These are phyloP conservation scores for Malacosoma neustria DNA, from an alignment of 2,888 invertebrate genomes.

Conservation along the genomic window DNA sequence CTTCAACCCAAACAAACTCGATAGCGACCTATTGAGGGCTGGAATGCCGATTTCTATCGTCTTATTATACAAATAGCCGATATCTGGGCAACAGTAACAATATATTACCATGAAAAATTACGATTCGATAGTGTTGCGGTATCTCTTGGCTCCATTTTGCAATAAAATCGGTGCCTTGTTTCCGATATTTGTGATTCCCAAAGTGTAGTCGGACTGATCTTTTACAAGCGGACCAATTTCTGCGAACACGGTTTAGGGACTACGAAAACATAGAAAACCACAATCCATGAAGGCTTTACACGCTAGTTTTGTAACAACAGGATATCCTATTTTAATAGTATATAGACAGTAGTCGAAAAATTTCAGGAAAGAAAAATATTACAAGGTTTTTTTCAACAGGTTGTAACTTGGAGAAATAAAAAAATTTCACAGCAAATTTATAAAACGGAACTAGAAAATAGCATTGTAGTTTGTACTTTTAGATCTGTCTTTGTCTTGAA, in stretches of 20 bases:
- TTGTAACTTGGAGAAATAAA: too few species aligned
- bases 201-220: constrained; percentile 25
- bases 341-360: too few species aligned
- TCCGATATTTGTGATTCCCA: constrained; percentile 35
- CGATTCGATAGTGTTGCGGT: constrained; percentile 42
- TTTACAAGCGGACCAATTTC: constrained; percentile 35
- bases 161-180: constrained; percentile 46
- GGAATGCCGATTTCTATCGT: constrained; percentile 53
- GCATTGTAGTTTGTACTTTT: too few species aligned
- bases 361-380: too few species aligned
- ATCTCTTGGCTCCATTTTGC: constrained; percentile 42
- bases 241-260: constrained; percentile 19
- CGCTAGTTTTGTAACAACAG: too few species aligned
- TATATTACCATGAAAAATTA: constrained; percentile 58
- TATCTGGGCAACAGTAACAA: constrained; percentile 52
- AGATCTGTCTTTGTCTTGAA: too few species aligned
- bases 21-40: constrained; percentile 34
- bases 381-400: too few species aligned
- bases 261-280: constrained; percentile 21
- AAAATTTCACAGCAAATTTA: too few species aligned
- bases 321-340: too few species aligned
- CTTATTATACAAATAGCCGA: constrained; percentile 64
- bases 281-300: constrained; percentile 1
- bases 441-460: too few species aligned
- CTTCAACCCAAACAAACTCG: constrained; percentile 37